These are phyloP conservation scores for Corynorhinus townsendii DNA, from an alignment of 2,113 vertebrate species.

Conservation along the genomic window DNA sequence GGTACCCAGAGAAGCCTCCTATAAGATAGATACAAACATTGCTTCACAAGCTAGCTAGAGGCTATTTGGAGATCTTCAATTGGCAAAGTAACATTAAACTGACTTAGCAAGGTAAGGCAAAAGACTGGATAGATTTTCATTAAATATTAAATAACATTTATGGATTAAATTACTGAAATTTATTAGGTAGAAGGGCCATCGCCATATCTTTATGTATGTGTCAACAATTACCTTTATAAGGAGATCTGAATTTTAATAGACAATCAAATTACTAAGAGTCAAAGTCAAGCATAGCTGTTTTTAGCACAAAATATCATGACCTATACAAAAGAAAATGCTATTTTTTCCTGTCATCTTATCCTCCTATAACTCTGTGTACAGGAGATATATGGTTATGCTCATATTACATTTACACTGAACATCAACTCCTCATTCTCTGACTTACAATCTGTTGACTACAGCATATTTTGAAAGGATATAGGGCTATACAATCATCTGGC, in stretches of 20 bases:
- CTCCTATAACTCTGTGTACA: neutral
- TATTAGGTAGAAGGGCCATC: neutral
- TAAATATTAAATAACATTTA: neutral
- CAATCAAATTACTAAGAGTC: neutral
- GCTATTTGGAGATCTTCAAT: neutral
- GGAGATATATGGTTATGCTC: neutral
- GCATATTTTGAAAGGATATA: constrained; percentile 39
- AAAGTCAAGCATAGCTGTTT: constrained; percentile 7
- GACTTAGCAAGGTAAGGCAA: neutral
- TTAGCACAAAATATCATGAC: neutral
- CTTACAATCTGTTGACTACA: constrained; percentile 9
- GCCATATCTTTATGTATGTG: neutral
- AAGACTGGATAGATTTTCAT: neutral
- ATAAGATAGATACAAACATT: accelerated
- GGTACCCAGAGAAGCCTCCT: accelerated
- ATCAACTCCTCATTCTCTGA: neutral
- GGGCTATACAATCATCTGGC: constrained; percentile 27
- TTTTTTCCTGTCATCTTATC: neutral
- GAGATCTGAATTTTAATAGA: constrained; percentile 23
- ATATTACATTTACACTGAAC: neutral
- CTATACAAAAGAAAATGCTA: neutral
- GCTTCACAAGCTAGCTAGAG: accelerated
- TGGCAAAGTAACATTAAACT: neutral
- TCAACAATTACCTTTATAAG: constrained; percentile 15
- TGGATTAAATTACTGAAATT: neutral